Base-by-base conservation (phyloP, 2,113 vertebrate species). In the Hypocryptadius cinnamomeus region DNA sequence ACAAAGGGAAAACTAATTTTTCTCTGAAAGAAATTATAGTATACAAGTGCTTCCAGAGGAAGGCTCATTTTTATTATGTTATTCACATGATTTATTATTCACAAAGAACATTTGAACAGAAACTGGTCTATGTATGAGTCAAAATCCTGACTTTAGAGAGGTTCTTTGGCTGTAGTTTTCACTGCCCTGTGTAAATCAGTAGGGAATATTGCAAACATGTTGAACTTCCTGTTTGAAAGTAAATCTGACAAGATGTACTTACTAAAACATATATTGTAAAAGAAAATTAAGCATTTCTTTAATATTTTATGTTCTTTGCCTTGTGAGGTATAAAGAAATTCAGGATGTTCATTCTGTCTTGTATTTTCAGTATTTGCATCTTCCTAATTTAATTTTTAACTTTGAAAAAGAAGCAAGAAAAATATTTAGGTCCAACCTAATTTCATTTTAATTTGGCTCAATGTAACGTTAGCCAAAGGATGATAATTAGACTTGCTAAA, bases 81-180 rank as follows among this genome's bases (percentile, higher is more conserved):
- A 42, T 89, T 94, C 72, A 92, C 80, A 94, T 92, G 85, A 96
- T 96, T 95, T 95, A 79, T 90, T 93, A 96, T 93, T 96, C 95
- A 97, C 82, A 97, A 93, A 95, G 89, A 92, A 84, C 24, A 85
- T 96, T 96, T 94, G 85, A 95, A 89, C 11, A 69, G 82, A 95
- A 96, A 86, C 71, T 90, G 73, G 47, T 72, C 42, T 51, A 30
- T 14, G 5, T 65, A 48, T 94, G 79, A 89, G 85, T 84, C 92
- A 96, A 95, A 91, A 94, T 64, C 71, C 53, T 81, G 90, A 94
- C 90, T 97, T 96, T 87, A 96, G 94, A 97, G 71, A 86, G 76
- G 71, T 50, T n/a, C 50, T 89, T 91, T 73, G 79, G 80, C 64
- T 81, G 61, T 85, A 94, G 82, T 95, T 97, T 95, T 94, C 79